phyloP scores from a whole-genome alignment of 2,797 vertebrate species.

The Xenopus petersii region DNA sequence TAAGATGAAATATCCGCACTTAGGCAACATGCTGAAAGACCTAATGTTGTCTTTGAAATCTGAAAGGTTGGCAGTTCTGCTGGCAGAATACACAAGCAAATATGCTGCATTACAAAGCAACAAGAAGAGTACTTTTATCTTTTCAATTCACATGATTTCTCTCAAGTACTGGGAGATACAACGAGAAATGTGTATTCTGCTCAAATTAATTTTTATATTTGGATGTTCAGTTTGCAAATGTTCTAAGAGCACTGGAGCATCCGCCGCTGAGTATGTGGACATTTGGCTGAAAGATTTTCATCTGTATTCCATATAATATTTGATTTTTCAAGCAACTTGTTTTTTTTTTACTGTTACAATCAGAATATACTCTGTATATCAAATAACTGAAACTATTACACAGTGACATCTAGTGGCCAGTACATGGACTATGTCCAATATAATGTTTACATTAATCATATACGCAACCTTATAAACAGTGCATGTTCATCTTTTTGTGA shows the following conservation, averaged over 20 bases:
- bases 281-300: background rate
- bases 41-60: no score
- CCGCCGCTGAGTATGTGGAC: background rate
- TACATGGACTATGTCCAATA: background rate
- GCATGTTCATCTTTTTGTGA: background rate
- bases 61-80: no score
- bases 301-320: background rate
- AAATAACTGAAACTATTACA: conserved; percentile 4
- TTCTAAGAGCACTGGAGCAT: background rate
- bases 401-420: conserved; percentile 5
- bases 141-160: background rate
- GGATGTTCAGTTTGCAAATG: background rate
- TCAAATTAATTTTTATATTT: background rate
- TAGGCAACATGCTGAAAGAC: no score
- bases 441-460: background rate
- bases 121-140: no score
- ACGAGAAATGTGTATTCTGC: background rate
- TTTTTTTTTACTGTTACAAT: background rate
- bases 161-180: background rate
- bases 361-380: background rate
- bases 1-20: no score
- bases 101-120: no score
- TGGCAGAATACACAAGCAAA: no score
- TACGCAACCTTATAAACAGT: background rate
- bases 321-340: background rate